Conservation (phyloP, 2,888 invertebrate genomes). For the Corythucha ciliata region DNA sequence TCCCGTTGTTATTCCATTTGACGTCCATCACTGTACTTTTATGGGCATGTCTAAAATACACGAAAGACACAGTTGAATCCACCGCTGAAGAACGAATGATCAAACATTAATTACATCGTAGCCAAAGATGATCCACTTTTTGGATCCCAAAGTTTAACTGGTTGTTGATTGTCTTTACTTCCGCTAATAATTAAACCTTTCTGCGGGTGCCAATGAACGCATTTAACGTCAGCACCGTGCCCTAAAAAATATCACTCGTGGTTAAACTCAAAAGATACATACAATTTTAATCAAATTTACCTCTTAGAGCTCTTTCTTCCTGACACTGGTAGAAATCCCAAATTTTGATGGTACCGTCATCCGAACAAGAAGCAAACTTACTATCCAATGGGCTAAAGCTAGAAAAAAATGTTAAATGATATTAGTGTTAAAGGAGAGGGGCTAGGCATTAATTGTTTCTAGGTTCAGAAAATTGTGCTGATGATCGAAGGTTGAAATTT, state of each 20-base stretch:
- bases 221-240: slow-evolving; percentile 97
- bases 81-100: neutral
- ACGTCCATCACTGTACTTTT: slow-evolving; percentile 99
- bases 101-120: slow-evolving; percentile 73
- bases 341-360: slow-evolving; percentile 95
- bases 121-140: slow-evolving; percentile 90
- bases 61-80: slow-evolving; percentile 17
- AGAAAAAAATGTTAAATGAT: no score
- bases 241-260: no score
- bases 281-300: slow-evolving; percentile 40
- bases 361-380: slow-evolving; percentile 98
- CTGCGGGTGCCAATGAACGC: slow-evolving; percentile 99
- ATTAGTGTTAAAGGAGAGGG: no score
- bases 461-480: no score
- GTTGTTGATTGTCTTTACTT: slow-evolving; percentile 99
- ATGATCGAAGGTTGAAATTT: no score
- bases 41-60: slow-evolving; percentile 84
- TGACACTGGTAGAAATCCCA: slow-evolving; percentile 97
- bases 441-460: no score
- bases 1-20: slow-evolving; percentile 98
- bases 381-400: slow-evolving; percentile 99
- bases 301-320: slow-evolving; percentile 87
- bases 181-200: slow-evolving; percentile 95
- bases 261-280: neutral
- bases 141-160: slow-evolving; percentile 98